Evolutionary conservation across 2,888 invertebrate species (phyloP), one percentile per base, ranked within the genome.

Genomic region (Limnephilus rhombicus): DNA sequence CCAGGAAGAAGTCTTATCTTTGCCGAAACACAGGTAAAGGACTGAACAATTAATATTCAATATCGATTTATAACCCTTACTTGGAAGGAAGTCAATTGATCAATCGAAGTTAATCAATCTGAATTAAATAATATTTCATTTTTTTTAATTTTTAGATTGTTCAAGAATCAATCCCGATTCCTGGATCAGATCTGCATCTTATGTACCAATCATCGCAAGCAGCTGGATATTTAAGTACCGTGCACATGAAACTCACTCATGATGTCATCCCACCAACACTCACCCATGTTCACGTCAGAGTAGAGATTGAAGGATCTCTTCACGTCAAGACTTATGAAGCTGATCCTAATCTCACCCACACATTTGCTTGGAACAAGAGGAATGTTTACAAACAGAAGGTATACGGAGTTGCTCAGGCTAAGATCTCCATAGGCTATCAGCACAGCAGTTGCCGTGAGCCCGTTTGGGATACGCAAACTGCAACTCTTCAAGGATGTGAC

Each of bases 321-420:
- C 98, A 99, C 95, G 98, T 98, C 24, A 98, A 98, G 95, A 98
- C 98, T 0, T 99, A 99, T 95, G 99, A 99, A 95, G 99, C 99
- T 0, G 99, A 99, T 95, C 98, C 99, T 0, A 98, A 99, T 95
- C 96, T 99, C 92, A 98, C 98, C 90, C 99, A 99, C 95, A 99
- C 98, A 13, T 99, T 99, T 95, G 98, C 99, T 3, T 99, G 99
- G 99, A 99, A 99, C 95, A 98, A 99, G 95, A 97, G 99, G 93
- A 99, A 99, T 95, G 99, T 99, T 83, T 99, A 99, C 96, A 98
- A 98, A 94, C 99, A 99, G 96, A 99, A 99, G 96, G 98, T 98
- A 2, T 98, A 98, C 94, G 99, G 98, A 0, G 97, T 98, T 94
- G 98, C 98, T 0, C 98, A 98, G 95, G 98, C 98, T 0, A 97